phyloP scores from a whole-genome alignment of 2,113 vertebrate species.

The Peromyscus polionotus region DNA sequence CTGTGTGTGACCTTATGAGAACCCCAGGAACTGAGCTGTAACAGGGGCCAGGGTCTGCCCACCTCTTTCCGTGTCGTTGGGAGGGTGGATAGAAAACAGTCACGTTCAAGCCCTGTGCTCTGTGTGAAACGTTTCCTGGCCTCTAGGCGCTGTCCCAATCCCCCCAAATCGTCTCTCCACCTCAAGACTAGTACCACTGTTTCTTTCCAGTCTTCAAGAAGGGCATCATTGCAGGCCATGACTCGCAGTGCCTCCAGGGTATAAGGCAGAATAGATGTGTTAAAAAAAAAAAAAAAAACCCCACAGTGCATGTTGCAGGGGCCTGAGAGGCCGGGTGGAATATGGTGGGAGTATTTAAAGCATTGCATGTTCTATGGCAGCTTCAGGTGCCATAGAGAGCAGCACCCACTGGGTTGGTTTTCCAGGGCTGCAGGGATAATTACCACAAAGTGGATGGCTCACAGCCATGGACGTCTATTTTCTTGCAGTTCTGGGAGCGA shows the following conservation, averaged over 20 bases:
- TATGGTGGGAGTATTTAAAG: not conserved
- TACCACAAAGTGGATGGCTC: not conserved
- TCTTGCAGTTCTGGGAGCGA: not conserved
- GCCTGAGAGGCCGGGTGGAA: not conserved
- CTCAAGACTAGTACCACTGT: not conserved
- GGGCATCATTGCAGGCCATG: fast-evolving
- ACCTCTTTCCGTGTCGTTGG: too few species aligned
- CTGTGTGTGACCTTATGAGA: too few species aligned
- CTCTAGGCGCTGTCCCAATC: not conserved
- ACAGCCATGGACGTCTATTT: not conserved
- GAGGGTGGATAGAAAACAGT: too few species aligned
- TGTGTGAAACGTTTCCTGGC: not conserved
- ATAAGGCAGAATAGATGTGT: not conserved
- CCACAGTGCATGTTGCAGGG: not conserved
- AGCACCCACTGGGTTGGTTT: not conserved
- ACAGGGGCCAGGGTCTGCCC: not conserved
- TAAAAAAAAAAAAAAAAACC: not conserved
- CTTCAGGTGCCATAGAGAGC: not conserved
- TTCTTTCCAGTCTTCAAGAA: not conserved
- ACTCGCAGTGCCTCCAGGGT: not conserved
- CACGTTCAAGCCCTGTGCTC: fast-evolving
- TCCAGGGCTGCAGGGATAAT: not conserved
- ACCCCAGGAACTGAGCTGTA: fast-evolving
- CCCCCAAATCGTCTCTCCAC: too few species aligned
- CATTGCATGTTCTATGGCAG: not conserved